These are phyloP conservation scores for Monomorium pharaonis DNA, from an alignment of 1,140 invertebrate genomes.

Conservation along the genomic window DNA sequence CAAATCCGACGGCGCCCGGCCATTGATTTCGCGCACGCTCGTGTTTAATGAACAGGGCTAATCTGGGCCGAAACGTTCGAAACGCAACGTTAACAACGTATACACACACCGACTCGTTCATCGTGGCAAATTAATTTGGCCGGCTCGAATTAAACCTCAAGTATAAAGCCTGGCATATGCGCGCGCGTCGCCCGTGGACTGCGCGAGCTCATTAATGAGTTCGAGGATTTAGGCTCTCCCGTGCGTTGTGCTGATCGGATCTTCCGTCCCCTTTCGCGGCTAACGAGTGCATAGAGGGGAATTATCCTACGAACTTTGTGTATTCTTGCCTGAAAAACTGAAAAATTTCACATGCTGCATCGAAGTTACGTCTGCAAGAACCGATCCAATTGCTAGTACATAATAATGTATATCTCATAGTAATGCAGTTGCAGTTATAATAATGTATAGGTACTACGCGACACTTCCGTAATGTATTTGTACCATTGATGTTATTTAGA, in stretches of 20 bases:
- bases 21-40: constrained; percentile 62
- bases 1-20: constrained; percentile 54
- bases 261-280: constrained; percentile 24
- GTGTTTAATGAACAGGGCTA: constrained; percentile 80
- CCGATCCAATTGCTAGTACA: neutral
- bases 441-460: neutral
- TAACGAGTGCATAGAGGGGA: constrained; percentile 28
- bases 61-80: constrained; percentile 76
- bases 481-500: neutral
- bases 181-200: constrained; percentile 66
- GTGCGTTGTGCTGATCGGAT: constrained; percentile 70
- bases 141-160: constrained; percentile 82
- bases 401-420: no score
- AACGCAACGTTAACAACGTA: constrained; percentile 74
- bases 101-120: constrained; percentile 76
- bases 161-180: constrained; percentile 74
- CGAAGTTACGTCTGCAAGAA: neutral
- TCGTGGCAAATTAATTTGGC: constrained; percentile 83
- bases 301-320: constrained; percentile 33
- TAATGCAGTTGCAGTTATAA: neutral
- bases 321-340: constrained; percentile 17
- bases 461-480: neutral
- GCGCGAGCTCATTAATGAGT: constrained; percentile 79
- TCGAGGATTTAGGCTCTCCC: constrained; percentile 79
- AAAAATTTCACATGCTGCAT: neutral